These are phyloP conservation scores for Galaxias olidus DNA, from an alignment of 2,797 vertebrate genomes.

Conservation along the genomic window DNA sequence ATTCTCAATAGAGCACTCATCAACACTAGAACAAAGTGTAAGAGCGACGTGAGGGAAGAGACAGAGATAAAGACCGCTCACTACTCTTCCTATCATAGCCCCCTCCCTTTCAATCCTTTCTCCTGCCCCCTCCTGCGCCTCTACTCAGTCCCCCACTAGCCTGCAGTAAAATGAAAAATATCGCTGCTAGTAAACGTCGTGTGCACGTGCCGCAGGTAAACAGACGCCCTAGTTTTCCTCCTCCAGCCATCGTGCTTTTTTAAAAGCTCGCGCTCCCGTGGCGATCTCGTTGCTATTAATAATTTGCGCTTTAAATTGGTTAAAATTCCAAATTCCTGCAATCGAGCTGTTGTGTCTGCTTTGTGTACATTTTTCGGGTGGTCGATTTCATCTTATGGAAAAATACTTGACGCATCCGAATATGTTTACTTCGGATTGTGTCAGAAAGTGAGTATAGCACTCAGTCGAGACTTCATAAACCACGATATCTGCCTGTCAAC, in stretches of 20 bases:
- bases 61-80: slow-evolving; percentile 68
- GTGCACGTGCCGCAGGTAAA: slow-evolving; percentile 81
- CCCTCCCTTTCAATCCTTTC: slow-evolving; percentile 70
- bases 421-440: slow-evolving; percentile 12
- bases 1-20: slow-evolving; percentile 69
- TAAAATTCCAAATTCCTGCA: not conserved
- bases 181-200: slow-evolving; percentile 61
- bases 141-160: slow-evolving; percentile 53
- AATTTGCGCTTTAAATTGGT: slow-evolving; percentile 5
- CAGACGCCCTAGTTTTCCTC: slow-evolving; percentile 68
- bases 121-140: slow-evolving; percentile 30
- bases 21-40: slow-evolving; percentile 79
- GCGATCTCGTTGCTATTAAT: slow-evolving; percentile 14
- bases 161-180: slow-evolving; percentile 74
- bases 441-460: slow-evolving; percentile 7
- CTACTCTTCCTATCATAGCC: slow-evolving; percentile 72
- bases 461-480: not conserved
- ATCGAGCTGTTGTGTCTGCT: slow-evolving; percentile 1
- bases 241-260: slow-evolving; percentile 38
- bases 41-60: slow-evolving; percentile 66
- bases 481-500: not conserved
- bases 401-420: slow-evolving; percentile 21
- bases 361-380: not conserved
- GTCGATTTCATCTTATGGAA: not conserved
- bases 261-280: slow-evolving; percentile 27